phyloP scores from a whole-genome alignment of 2,888 invertebrate species.

The Taenaris catops region DNA sequence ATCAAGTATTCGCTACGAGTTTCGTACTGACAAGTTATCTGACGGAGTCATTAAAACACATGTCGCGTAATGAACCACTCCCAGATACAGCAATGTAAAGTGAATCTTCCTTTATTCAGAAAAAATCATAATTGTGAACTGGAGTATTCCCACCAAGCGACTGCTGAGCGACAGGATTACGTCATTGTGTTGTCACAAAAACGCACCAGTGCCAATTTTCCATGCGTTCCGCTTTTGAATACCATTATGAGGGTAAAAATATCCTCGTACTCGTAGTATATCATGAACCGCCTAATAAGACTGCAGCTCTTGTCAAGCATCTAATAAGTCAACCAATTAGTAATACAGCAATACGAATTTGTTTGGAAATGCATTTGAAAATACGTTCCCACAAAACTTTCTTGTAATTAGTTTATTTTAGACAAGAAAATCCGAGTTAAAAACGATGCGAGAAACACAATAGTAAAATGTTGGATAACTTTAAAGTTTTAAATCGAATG shows the following conservation, averaged over 20 bases:
- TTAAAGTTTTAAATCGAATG: conserved; percentile 34
- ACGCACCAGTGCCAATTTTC: conserved; percentile 64
- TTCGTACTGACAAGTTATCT: conserved; percentile 15
- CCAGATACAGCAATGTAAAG: conserved; percentile 36
- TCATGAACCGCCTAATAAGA: too few relatives aligned
- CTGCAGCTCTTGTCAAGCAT: too few relatives aligned
- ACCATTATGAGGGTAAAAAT: conserved; percentile 48
- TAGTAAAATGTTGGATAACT: conserved; percentile 23
- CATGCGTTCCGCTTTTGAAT: conserved; percentile 51
- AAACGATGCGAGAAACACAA: conserved; percentile 22
- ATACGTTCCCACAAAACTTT: conserved; percentile 2
- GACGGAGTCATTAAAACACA: conserved; percentile 26
- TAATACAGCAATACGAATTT: too few relatives aligned
- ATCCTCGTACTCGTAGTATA: too few relatives aligned
- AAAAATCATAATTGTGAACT: conserved; percentile 58
- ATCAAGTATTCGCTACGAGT: conserved; percentile 12
- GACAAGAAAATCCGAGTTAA: conserved; percentile 16
- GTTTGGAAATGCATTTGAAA: background rate
- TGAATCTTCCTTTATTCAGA: conserved; percentile 55
- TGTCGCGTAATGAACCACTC: conserved; percentile 49
- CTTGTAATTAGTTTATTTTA: conserved; percentile 4
- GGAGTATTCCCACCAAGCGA: conserved; percentile 56
- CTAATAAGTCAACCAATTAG: too few relatives aligned
- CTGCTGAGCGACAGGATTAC: conserved; percentile 53
- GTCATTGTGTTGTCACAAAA: conserved; percentile 68